Evolutionary conservation across 1,140 invertebrate genomes (phyloP), one percentile per base, ranked within the genome.

Genomic region (Atta cephalotes): DNA sequence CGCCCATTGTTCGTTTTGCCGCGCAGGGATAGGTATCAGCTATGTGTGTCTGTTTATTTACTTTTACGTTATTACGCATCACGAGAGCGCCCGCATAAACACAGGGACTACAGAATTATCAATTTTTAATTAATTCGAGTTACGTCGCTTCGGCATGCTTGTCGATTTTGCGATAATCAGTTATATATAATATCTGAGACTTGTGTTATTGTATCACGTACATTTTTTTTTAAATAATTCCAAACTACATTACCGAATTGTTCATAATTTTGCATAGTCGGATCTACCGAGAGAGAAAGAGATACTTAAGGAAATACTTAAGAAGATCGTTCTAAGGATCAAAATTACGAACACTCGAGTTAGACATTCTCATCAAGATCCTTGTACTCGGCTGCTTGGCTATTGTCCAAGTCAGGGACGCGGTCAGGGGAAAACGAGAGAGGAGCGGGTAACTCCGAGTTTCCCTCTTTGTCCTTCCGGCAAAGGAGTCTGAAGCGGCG

Each of bases 401-500:
- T 87, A 92, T 91, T 91, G 89, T 91, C 89, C 85, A 88, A 88
- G 85, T 86, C 74, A 35, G 88, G 65, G 62, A 86, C 68, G 88
- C 35, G 70, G 49, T 58, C 58, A 63, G 49, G 71, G 63, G 85
- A 81, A 82, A 87, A 87, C 71, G 76, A 80, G 35, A 39, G 35
- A 39, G 51, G 62, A 25, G 51, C n/a, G 68, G 68, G 70, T 56
- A 71, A 28, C 21, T 72, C 56, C 39, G 49, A 81, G 39, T 74
- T n/a, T 87, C 89, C 49, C 78, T 72, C 88, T 92, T 92, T 89
- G 87, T 92, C 85, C 78, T 39, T 39, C 49, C 63, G 77, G 91
- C 88, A 92, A 92, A 92, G 88, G 85, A 91, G 85, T 74, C 68
- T 85, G 79, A 87, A 87, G 87, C 88, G 84, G 72, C 80, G 70